phyloP scores from a whole-genome alignment of 2,888 invertebrate genomes.

The Hydropsyche betteni region DNA sequence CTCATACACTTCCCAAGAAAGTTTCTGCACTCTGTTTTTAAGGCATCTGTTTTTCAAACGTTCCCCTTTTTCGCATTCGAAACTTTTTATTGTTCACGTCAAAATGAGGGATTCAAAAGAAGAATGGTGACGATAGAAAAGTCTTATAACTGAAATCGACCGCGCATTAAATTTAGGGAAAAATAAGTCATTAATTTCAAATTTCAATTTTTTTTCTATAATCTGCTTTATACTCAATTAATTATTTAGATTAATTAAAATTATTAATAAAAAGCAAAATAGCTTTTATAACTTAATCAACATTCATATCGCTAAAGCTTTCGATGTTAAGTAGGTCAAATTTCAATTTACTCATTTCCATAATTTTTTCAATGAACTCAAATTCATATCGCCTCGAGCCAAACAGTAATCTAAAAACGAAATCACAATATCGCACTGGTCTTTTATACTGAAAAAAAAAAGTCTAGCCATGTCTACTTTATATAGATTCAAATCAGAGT shows the following conservation, averaged over 20 bases:
- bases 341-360: conserved; percentile 6
- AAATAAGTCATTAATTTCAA: no score
- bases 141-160: no score
- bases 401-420: neutral
- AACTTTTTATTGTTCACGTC: no score
- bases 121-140: no score
- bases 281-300: neutral
- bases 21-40: conserved; percentile 33
- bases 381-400: neutral
- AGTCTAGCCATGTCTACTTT: no score
- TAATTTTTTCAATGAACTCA: conserved; percentile 2
- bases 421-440: neutral
- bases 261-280: neutral
- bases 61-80: neutral
- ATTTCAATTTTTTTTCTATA: no score
- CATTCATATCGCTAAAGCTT: conserved; percentile 1
- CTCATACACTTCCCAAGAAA: conserved; percentile 15
- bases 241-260: conserved; percentile 1
- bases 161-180: no score
- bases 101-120: no score
- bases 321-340: neutral
- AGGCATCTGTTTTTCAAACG: conserved; percentile 30
- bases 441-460: no score
- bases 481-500: no score
- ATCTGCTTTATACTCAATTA: neutral